These are phyloP conservation scores for Petrophora chlorosata DNA, from an alignment of 2,888 invertebrate species.

Conservation along the genomic window DNA sequence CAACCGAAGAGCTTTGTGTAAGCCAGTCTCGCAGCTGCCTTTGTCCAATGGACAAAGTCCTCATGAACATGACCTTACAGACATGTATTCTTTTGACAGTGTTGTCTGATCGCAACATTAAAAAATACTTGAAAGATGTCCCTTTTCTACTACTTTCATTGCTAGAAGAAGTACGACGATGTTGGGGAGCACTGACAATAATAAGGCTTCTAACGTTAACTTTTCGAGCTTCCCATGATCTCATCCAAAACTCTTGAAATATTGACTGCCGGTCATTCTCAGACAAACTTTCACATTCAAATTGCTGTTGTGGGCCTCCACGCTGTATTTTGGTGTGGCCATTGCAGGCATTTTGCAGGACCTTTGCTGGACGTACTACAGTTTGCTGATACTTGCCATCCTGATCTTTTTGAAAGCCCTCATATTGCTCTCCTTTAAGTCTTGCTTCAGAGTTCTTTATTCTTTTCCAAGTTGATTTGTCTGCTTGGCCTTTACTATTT, in stretches of 20 bases:
- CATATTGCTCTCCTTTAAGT: too few relatives aligned
- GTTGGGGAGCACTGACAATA: neutral
- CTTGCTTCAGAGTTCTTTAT: too few relatives aligned
- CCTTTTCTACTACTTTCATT: neutral
- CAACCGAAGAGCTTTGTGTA: too few relatives aligned
- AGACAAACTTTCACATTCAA: neutral
- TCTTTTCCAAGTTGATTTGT: too few relatives aligned
- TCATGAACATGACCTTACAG: neutral
- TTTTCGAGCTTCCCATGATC: neutral
- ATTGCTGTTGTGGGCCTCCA: neutral
- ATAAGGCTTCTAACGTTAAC: neutral
- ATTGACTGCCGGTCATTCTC: neutral
- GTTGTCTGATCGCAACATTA: neutral
- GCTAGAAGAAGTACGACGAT: neutral
- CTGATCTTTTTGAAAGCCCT: neutral
- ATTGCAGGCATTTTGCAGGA: neutral
- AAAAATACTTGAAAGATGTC: neutral
- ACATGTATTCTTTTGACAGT: neutral
- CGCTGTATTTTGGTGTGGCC: neutral
- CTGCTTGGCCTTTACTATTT: too few relatives aligned
- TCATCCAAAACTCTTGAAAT: neutral
- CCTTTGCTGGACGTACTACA: neutral
- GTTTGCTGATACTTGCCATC: neutral
- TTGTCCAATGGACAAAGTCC: neutral
- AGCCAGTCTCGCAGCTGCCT: too few relatives aligned